Evolutionary conservation across 2,888 invertebrate genomes (phyloP), one percentile per base, ranked within the genome.

Genomic region (Ectemnius continuus): DNA sequence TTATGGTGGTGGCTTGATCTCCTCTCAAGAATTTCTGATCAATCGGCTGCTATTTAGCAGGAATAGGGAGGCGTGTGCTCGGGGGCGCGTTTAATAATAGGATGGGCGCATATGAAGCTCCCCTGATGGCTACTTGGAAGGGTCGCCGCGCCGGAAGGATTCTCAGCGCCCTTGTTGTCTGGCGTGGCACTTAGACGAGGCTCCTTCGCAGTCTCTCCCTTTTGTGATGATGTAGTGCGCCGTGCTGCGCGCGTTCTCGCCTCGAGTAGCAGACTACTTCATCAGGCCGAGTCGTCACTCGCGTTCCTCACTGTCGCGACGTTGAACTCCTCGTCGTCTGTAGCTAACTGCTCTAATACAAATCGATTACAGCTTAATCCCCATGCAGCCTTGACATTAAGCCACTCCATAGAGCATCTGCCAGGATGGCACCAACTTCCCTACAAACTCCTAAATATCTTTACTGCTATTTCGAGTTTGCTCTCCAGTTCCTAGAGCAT

Each of bases 141-240:
- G 62, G 62, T 26, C 45, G 66, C 59, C 61, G 28, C 45, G 66
- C 56, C 61, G 60, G 36, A 68, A 73, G 70, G 63, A 66, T 70
- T 62, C 73, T 73, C 58, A 62, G 56, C 69, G 59, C 62, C 65
- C 75, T 73, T 52, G 69, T 70, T 66, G 65, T 60, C 46, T 66
- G 45, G 61, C 45, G 52, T 63, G 60, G 52, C 69, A 75, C 73
- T 75, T 73, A 75, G 63, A 48, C 47, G 68, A 59, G 47, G 56
- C 72, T 75, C 69, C 73, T 62, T 61, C 45, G 61, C 62, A 48
- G 75, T 62, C 63, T 69, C 69, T 36, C 47, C 70, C 52, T 70
- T 63, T 67, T 65, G 73, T 65, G 28, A 48, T 65, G 28, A 48
- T 2, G 58, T 36, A 47, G 18, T 36, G 36, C 36, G 36, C 11